phyloP scores from a whole-genome alignment of 2,113 vertebrate species.

The Eurypyga helias region DNA sequence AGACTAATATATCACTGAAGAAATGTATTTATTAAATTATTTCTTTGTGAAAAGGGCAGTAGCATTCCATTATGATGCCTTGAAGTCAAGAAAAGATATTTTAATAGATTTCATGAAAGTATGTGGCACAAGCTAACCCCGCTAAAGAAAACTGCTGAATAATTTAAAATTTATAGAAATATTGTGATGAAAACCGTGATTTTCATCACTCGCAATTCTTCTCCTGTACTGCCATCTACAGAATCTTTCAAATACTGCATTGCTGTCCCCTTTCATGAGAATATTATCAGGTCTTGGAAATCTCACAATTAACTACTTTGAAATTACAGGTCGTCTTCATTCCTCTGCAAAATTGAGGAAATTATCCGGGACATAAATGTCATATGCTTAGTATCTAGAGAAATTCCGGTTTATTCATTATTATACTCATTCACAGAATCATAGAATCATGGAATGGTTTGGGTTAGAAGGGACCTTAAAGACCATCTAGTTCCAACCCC shows the following conservation, averaged over 20 bases:
- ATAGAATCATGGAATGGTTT: too few species aligned
- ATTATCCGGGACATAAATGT: not conserved
- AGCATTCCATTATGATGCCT: not conserved
- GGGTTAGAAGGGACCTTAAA: too few species aligned
- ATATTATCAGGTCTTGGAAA: not conserved
- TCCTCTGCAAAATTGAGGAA: not conserved
- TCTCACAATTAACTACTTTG: not conserved
- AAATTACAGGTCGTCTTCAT: not conserved
- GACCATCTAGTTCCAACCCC: too few species aligned
- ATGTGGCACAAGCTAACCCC: not conserved
- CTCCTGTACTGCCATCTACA: constrained; percentile 39
- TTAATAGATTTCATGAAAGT: not conserved
- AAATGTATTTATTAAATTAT: not conserved
- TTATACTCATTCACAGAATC: too few species aligned
- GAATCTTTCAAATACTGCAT: not conserved
- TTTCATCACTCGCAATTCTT: not conserved
- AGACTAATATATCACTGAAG: not conserved
- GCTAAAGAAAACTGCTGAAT: not conserved
- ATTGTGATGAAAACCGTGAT: not conserved
- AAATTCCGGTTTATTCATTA: not conserved
- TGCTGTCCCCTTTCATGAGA: not conserved
- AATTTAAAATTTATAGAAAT: not conserved
- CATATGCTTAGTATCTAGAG: not conserved
- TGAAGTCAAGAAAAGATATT: not conserved
- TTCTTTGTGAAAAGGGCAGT: not conserved